Evolutionary conservation across 2,888 invertebrate species (phyloP), one percentile per base, ranked within the genome.

Genomic region (Spodoptera exigua): DNA sequence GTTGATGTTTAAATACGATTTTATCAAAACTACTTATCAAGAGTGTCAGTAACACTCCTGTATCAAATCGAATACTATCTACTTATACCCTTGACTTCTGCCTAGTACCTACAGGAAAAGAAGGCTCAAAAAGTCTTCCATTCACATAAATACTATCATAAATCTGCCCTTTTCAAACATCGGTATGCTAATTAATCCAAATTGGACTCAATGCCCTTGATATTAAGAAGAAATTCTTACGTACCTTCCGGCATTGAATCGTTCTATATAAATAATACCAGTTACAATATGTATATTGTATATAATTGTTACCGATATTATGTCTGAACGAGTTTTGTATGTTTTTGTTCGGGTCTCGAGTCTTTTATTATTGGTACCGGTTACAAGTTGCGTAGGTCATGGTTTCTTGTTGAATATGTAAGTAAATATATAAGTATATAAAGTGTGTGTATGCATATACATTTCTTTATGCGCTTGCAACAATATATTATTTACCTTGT

Each of bases 121-220:
- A 27, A 1, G 27, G 27, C 27, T 27, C 7, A 27, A 27, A 27
- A 27, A 27, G 7, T 27, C 4, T 7, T 27, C 27, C 27, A 27
- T 9, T 9, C 27, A 27, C 27, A 27, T 27, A 27, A 27, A 3
- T 9, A 27, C 27, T 1, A 1, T 37, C 12, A 49, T 17, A n/a
- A 0, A 7, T 9, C 12, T 34, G 32, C 39, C 44, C 44, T 49
- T 61, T 54, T 32, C 2, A n/a, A 49, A 21, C 36, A 27, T 39
- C 43, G 48, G 44, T 10, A 10, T 17, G 9, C 2, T 36, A 39
- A 52, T 51, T 48, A 54, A 11, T 63, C 13, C 17, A 44, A 65
- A 71, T 64, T 27, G 27, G 55, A 40, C 47, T 54, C 65, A 46
- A 17, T 46, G 35, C 16, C 66, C 65, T 49, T 66, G 66, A 56